Evolutionary conservation across 1,140 invertebrate genomes (phyloP), one percentile per base, ranked within the genome.

Genomic region (Antheraea mylitta): DNA sequence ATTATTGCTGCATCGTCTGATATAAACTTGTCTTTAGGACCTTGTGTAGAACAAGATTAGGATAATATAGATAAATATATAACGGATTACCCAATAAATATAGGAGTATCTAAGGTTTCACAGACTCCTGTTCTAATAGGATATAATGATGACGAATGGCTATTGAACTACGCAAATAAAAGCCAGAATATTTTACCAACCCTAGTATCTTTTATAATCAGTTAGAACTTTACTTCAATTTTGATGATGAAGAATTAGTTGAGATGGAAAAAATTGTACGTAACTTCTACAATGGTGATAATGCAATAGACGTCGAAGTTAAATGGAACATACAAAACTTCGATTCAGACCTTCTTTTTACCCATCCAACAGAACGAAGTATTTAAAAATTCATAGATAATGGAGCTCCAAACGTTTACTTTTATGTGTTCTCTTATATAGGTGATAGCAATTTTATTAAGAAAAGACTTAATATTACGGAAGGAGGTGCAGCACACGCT

Each of bases 231-330:
- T 37, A 38, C 37, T 80, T 79, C 64, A 66, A 71, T 65, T 70
- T 78, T 18, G 69, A 74, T 8, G n/a, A 53, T 66, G 60, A 76
- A n/a, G 58, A 66, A 42, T 58, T 73, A 10, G 18, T 38, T 37
- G 66, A 70, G 62, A 74, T 74, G 45, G 71, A 67, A 65, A n/a
- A 53, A 58, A 9, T 70, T 7, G 48, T 76, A 36, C 67, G 66
- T 45, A 66, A 77, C 11, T 82, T 78, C 58, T 82, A 82, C 45
- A 76, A 77, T 60, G 80, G 77, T 10, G 78, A 76, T 63, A 61
- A 77, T 61, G 18, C 58, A 58, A 61, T 79, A 62, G 59, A 71
- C 6, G 65, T 61, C 2, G 63, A 68, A 38, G 45, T 61, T 8
- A 71, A 11, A 67, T 18, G 53, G 37, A 45, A 64, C 16, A 60